Conservation (phyloP, 2,797 vertebrate genomes). For the Halcyon chelicuti region DNA sequence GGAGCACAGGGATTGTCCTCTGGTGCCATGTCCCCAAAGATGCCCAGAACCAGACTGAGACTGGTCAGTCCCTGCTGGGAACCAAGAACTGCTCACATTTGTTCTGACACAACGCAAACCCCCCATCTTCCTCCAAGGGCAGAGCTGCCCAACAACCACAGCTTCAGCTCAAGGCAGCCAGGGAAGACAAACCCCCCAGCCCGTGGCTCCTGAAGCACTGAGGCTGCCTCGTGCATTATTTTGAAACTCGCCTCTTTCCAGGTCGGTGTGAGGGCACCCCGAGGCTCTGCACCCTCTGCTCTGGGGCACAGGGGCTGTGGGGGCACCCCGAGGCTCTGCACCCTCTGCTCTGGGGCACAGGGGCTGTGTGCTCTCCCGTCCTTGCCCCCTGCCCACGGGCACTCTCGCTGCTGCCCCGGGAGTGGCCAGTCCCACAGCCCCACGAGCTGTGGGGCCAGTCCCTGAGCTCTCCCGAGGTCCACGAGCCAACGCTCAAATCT, state of each 20-base stretch:
- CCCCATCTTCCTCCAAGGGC: rapidly evolving
- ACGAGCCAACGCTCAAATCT: rapidly evolving
- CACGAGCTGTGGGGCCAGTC: rapidly evolving
- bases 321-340: background rate
- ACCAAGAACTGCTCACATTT: rapidly evolving
- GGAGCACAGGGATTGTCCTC: rapidly evolving
- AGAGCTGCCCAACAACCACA: background rate
- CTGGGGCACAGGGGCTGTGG: rapidly evolving
- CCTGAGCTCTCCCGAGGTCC: background rate
- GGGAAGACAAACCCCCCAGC: background rate
- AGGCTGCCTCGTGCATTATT: background rate
- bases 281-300: background rate
- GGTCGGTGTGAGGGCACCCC: rapidly evolving
- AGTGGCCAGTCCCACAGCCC: rapidly evolving
- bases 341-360: rapidly evolving
- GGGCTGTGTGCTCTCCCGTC: rapidly evolving
- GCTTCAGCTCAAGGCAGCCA: background rate
- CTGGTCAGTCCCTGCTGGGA: too few relatives aligned
- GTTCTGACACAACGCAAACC: background rate
- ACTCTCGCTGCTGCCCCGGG: rapidly evolving
- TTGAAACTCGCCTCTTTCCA: background rate
- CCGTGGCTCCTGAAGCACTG: background rate
- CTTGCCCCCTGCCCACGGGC: rapidly evolving
- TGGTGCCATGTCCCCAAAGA: background rate
- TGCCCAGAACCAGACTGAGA: background rate